Base-by-base conservation (phyloP, 2,797 vertebrate genomes). In the Fratercula arctica region DNA sequence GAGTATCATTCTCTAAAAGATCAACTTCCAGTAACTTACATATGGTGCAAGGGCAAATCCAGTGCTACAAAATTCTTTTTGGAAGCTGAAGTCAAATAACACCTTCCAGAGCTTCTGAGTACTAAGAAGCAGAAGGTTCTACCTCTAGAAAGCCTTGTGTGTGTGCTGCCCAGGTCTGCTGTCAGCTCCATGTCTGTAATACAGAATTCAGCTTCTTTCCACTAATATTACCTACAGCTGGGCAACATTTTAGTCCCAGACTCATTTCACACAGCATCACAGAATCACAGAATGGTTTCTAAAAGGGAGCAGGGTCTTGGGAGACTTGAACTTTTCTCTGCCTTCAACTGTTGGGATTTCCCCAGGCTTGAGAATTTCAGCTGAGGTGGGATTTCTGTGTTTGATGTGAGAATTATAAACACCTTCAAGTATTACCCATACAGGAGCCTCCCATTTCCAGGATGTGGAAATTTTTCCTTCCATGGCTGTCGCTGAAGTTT, bases 91-190 rank as follows among this genome's bases (percentile, higher is more conserved):
- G 63, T 87, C 13, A 57, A 24, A 23, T 61, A 53, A 28, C 35
- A 68, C 4, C 6, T 90, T 66, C 51, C 37, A 87, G 39, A 91
- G 13, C 45, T 37, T 81, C 3, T 8, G 20, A 43, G 13, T 14
- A 31, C 64, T 10, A 31, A 51, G 31, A 78, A 73, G 19, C 2
- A 37, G 8, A 9, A 48, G 2, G 13, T 43, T 67, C 9, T 93
- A 76, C 8, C 11, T 29, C 15, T 24, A 67, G 43, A 69, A 76
- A 76, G 3, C 15, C 26, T 69, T 0, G 0, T 24, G n/a, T 41
- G 31, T 61, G 26, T 39, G 13, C 37, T 60, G 46, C 26, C 33
- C 2, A 6, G 10, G 8, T 43, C 39, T 85, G n/a, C 59, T 50
- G 33, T 19, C 64, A 51, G 13, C 11, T 83, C 39, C 53, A 25